Evolutionary conservation across 2,888 invertebrate species (phyloP).

Genomic region (Tromatobia lineatoria): DNA sequence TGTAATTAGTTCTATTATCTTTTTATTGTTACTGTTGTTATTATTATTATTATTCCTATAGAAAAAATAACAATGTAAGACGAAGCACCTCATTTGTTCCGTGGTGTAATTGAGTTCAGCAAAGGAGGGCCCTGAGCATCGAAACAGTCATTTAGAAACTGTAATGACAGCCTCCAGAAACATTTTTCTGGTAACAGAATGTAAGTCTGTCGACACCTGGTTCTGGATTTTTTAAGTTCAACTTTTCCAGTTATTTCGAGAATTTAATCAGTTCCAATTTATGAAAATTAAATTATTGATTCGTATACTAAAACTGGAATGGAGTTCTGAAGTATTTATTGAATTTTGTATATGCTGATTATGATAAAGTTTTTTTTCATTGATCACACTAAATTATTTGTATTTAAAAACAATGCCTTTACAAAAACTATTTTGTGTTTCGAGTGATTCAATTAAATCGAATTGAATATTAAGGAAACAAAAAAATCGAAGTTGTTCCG

Average conservation of each 20-base stretch:
- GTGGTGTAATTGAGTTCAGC: slow-evolving; percentile 47
- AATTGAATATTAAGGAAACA: too few relatives aligned
- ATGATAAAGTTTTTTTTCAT: too few relatives aligned
- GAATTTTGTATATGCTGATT: too few relatives aligned
- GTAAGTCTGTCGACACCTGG: not conserved
- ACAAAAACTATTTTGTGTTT: too few relatives aligned
- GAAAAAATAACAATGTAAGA: slow-evolving; percentile 25
- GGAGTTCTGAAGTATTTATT: too few relatives aligned
- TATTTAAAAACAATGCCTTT: too few relatives aligned
- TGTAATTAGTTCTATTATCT: slow-evolving; percentile 17
- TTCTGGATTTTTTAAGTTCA: not conserved
- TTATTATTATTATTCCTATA: not conserved
- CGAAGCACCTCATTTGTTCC: slow-evolving; percentile 13
- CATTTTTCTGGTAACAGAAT: not conserved
- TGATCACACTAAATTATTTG: too few relatives aligned
- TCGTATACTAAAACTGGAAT: not conserved
- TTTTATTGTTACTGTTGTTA: too few relatives aligned
- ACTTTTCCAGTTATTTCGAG: not conserved
- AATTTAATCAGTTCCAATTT: not conserved
- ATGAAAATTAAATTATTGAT: too few relatives aligned
- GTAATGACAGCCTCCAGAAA: slow-evolving; percentile 38
- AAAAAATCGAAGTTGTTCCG: too few relatives aligned
- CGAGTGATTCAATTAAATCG: too few relatives aligned
- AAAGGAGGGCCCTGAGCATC: slow-evolving; percentile 26
- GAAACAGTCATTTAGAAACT: slow-evolving; percentile 26